Base-by-base conservation (phyloP, 2,797 vertebrate species). In the Chanos chanos region DNA sequence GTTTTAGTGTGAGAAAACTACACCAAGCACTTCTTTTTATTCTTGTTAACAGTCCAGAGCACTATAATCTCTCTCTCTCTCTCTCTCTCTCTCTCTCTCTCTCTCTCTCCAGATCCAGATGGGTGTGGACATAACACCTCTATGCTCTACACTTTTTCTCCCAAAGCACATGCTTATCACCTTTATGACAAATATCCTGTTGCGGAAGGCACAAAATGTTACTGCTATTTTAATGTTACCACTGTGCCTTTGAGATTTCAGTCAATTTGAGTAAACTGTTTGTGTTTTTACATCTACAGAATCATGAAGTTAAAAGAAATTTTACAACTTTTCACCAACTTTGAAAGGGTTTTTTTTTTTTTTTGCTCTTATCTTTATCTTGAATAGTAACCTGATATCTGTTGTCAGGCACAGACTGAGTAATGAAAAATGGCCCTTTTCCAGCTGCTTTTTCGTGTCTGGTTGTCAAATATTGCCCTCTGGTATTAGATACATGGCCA, bases 391-490 rank as follows among this genome's bases (percentile, higher is more conserved):
- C 33, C 30, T 22, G 51, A 49, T 47, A 39, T 37, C 50, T 55
- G 61, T 51, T 39, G 34, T 53, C 5, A 28, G 16, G 25, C 43
- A 36, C 27, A 30, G 31, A 41, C 12, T 1, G 43, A 31, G 30
- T 34, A 39, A 37, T 33, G 28, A 7, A 34, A 49, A 36, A 43
- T 50, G 60, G 61, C 64, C 13, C 19, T 21, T 51, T 9, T 50
- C 70, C 70, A 71, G 34, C 6, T 43, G 24, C 37, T 54, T 54
- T 61, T 59, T 83, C 43, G 68, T 80, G 74, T 72, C 60, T 77
- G 64, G 65, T 77, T 78, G 85, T 82, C 19, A 85, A 79, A 85
- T 83, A 74, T 80, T 81, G 72, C 73, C 36, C 41, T 21, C 52
- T 61, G 41, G 63, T 56, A 76, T 80, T 72, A 80, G 61, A 74